Conservation (phyloP, 2,797 vertebrate genomes). For the Rhabdophis nuchalis region DNA sequence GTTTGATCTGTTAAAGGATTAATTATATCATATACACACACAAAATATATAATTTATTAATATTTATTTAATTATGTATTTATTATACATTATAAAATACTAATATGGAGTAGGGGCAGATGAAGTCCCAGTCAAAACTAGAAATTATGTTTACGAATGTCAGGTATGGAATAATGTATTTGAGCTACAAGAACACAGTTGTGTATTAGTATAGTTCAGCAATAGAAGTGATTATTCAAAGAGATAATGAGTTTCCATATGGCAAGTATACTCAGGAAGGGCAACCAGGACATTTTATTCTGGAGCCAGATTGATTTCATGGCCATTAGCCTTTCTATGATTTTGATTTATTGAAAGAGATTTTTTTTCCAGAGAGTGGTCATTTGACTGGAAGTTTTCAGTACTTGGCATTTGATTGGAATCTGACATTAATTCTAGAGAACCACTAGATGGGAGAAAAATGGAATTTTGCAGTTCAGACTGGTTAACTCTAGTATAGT, state of each 20-base stretch:
- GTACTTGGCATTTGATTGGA: background rate
- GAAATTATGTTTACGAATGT: background rate
- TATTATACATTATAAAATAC: background rate
- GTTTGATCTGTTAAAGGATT: background rate
- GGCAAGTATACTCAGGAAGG: background rate
- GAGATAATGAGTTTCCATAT: background rate
- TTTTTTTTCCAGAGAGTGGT: background rate
- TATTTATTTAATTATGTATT: no score
- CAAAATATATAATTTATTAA: no score
- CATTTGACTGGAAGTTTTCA: background rate
- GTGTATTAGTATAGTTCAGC: background rate
- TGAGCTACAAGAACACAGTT: background rate
- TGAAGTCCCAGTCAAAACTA: background rate
- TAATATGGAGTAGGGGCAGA: background rate
- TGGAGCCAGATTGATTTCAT: background rate
- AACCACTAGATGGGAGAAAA: background rate
- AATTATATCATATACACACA: background rate
- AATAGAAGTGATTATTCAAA: background rate
- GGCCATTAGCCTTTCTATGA: background rate
- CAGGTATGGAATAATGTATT: background rate
- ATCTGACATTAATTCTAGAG: background rate
- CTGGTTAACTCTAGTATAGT: background rate
- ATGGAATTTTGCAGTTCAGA: background rate
- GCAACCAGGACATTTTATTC: background rate
- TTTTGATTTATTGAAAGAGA: background rate